phyloP scores from a whole-genome alignment of 2,888 invertebrate species.

The Sphinx pinastri region DNA sequence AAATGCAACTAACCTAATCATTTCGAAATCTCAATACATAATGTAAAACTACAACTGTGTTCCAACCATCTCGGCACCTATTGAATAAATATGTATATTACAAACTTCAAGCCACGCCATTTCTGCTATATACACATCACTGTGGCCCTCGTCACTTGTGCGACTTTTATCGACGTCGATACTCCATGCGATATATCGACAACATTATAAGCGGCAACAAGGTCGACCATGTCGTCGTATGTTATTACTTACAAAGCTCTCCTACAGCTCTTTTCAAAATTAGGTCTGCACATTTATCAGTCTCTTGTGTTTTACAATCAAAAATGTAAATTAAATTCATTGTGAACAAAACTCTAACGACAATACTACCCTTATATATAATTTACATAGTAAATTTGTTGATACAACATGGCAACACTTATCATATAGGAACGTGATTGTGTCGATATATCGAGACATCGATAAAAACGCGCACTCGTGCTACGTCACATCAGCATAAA shows the following conservation, averaged over 20 bases:
- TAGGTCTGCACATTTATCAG: conserved; percentile 18
- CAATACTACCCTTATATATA: conserved; percentile 11
- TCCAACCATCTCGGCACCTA: conserved; percentile 41
- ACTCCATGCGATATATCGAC: conserved; percentile 12
- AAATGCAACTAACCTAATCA: conserved; percentile 81
- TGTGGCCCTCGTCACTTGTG: not conserved
- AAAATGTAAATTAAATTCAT: conserved; percentile 5
- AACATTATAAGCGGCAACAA: conserved; percentile 24
- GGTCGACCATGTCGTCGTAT: conserved; percentile 9
- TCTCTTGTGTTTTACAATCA: conserved; percentile 24
- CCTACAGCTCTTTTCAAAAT: conserved; percentile 3
- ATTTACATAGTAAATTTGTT: conserved; percentile 6
- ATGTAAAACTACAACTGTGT: conserved; percentile 69
- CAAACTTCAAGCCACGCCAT: conserved; percentile 57
- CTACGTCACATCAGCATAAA: conserved; percentile 38
- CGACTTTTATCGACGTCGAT: conserved; percentile 8
- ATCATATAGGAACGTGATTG: conserved; percentile 14
- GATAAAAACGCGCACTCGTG: conserved; percentile 11
- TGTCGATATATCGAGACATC: conserved; percentile 13
- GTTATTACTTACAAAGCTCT: conserved; percentile 16
- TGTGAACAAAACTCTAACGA: not conserved
- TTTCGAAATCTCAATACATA: conserved; percentile 74
- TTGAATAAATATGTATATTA: conserved; percentile 70
- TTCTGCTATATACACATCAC: conserved; percentile 52
- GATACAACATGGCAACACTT: conserved; percentile 8